phyloP scores from a whole-genome alignment of 1,140 invertebrate species.

The Hirudo medicinalis region DNA sequence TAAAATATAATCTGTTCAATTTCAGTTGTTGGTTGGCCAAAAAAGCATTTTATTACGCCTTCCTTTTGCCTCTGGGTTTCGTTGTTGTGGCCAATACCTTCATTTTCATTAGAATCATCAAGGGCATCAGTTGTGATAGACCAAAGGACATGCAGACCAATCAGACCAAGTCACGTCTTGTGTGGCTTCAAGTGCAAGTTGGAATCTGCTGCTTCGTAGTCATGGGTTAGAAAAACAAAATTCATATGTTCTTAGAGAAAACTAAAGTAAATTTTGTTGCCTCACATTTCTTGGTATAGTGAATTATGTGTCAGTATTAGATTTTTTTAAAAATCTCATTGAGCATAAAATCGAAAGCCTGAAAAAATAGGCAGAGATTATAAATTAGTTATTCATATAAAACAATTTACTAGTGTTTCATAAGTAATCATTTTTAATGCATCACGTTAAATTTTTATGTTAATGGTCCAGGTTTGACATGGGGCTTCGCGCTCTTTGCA shows the following conservation, averaged over 20 bases:
- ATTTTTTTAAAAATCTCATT: too few species aligned
- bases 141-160: conserved; percentile 34
- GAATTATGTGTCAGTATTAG: too few species aligned
- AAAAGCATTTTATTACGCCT: conserved; percentile 39
- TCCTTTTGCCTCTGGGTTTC: conserved; percentile 37
- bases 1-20: not conserved
- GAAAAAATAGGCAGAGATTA: too few species aligned
- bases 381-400: too few species aligned
- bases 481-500: conserved; percentile 41
- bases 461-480: conserved; percentile 33
- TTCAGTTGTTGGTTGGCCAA: conserved; percentile 40
- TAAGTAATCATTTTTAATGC: not conserved
- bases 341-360: too few species aligned
- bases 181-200: conserved; percentile 39
- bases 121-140: conserved; percentile 34
- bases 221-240: conserved; percentile 29
- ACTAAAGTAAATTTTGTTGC: not conserved
- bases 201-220: conserved; percentile 42
- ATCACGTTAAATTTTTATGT: not conserved
- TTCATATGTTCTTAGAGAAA: not conserved
- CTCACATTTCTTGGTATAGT: too few species aligned
- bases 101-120: conserved; percentile 38
- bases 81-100: conserved; percentile 39
- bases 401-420: not conserved
- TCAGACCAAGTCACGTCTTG: conserved; percentile 34